Base-by-base conservation (phyloP, 2,113 vertebrate species). In the Astur gentilis region DNA sequence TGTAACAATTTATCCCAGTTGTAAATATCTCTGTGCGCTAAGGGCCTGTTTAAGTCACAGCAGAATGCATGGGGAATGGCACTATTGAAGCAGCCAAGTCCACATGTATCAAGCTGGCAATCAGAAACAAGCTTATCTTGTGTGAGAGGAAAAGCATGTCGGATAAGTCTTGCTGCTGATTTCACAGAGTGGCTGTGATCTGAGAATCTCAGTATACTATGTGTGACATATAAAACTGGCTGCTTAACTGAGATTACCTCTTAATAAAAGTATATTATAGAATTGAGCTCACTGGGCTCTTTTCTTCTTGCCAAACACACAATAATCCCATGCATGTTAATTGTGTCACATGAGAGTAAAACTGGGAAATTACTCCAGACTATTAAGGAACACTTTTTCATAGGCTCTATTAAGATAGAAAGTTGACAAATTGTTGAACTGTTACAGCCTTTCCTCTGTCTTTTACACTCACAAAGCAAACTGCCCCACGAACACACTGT, bases 61-160 rank as follows among this genome's bases (percentile, higher is more conserved):
- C 26, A 49, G 21, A 93, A 45, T 38, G 54, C 47, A 69, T 3
- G 26, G 69, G 52, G 42, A 93, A 90, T 32, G 45, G 32, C 0
- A 0, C 6, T n/a, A 4, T 1, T 57, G 72, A 78, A 95, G 86
- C 52, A 92, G 32, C 18, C 2, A 7, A 65, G 45, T 31, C 45
- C 49, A n/a, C 1, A 4, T 0, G 1, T 76, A 72, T 38, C 69
- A 49, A 79, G 34, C 5, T 3, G 3, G 17, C 2, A 4, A 94
- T 73, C 54, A 77, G 81, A 73, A 87, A 36, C 15, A 77, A 38
- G 20, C 5, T 21, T 61, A 90, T 16, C 40, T 26, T 58, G 10
- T 50, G 49, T 40, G 81, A 66, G 20, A 10, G 50, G 54, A 69
- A 45, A 88, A 70, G 34, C 50, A 69, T 27, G 18, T 16, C 0